A percentile compares a stretch with the other conserved stretches of the same genome.
phyloP scores from a whole-genome alignment of 2,888 invertebrate genomes.

The Oegoconia quadripuncta region DNA sequence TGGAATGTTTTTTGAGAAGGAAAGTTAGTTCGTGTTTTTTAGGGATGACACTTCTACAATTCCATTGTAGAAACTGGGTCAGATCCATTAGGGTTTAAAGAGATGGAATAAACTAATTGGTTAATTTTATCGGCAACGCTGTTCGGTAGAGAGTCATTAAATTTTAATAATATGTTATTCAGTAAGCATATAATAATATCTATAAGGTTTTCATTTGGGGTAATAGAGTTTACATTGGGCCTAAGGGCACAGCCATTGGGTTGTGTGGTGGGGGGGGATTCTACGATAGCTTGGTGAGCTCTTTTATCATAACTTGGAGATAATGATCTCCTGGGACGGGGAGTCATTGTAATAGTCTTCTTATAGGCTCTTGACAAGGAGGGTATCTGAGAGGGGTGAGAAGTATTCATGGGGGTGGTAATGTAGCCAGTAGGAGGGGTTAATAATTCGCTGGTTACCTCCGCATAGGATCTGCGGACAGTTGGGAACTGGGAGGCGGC shows the following conservation, averaged over 20 bases:
- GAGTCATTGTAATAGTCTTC: background rate
- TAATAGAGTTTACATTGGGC: too few relatives aligned
- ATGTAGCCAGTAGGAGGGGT: background rate
- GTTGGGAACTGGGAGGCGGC: conserved; percentile 2
- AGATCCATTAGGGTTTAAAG: conserved; percentile 1
- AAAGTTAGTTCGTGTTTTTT: conserved; percentile 15
- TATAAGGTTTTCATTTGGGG: background rate
- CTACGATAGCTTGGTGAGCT: background rate
- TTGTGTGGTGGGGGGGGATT: background rate
- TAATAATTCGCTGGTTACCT: background rate
- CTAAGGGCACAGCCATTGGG: background rate
- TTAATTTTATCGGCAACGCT: background rate
- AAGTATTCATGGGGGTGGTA: background rate
- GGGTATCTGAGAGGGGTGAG: too few relatives aligned
- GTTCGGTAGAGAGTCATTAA: background rate
- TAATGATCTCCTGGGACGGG: background rate
- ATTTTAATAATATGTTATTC: background rate
- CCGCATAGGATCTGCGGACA: background rate
- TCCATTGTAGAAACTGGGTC: conserved; percentile 16
- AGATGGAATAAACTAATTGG: conserved; percentile 3
- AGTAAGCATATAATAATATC: background rate
- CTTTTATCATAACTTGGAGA: background rate
- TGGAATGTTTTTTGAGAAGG: conserved; percentile 8
- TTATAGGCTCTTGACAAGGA: too few relatives aligned
- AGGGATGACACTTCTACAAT: conserved; percentile 13